Base-by-base conservation (phyloP, 2,113 vertebrate genomes). In the Bungarus multicinctus region DNA sequence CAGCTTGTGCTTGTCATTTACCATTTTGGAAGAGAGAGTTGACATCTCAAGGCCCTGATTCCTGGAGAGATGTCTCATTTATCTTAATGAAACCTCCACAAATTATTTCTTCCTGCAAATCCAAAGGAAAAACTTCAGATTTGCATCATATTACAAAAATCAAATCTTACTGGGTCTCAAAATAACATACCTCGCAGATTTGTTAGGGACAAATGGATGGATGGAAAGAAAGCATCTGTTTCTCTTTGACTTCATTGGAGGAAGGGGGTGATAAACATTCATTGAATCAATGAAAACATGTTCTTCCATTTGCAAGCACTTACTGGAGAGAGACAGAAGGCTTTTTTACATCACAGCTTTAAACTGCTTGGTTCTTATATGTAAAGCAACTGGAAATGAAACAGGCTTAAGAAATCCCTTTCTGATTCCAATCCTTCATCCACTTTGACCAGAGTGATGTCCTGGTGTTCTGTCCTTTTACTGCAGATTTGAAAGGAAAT, bases 1-100 rank as follows among this genome's bases (percentile, higher is more conserved):
- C 90, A 47, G 55, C 25, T 93, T 87, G 23, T 1, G 20, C 92
- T 55, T 94, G 94, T 89, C 91, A 93, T 93, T 94, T 93, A 39
- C 16, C 90, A 0, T 12, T 10, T 5, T 89, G 87, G 18, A 92
- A 54, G 16, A 93, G 18, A 6, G 45, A 87, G 74, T 86, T 92
- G 86, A 47, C 50, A 87, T 8, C 0, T 0, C 53, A 93, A 30
- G 55, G 39, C 64, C 89, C 18, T 20, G 55, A 30, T 81, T 57
- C 22, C 39, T 57, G 34, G 64, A 55, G 87, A 85, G 52, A 53
- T 57, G 6, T 57, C 52, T 23, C 52, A 54, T 88, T 81, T 89
- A 3, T 69, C 89, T 81, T 74, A 85, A 55, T 81, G 50, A 34
- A 12, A 39, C 47, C 5, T 55, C 34, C 53, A 53, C 18, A 88